Conservation (phyloP, 2,888 invertebrate genomes). For the Hetaerina titia region DNA sequence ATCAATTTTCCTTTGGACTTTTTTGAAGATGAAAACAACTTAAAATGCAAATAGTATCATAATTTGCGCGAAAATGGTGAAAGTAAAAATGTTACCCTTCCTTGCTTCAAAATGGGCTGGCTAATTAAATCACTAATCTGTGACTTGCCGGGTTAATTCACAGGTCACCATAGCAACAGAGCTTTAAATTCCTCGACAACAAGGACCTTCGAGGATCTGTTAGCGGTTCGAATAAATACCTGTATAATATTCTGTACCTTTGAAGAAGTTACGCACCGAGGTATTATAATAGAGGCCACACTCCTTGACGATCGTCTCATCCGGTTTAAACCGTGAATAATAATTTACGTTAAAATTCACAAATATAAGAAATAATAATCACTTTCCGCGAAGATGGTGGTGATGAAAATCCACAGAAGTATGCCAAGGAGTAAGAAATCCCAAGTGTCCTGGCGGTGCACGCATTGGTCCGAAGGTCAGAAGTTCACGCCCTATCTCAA, state of each 20-base stretch:
- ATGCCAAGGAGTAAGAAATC: not conserved
- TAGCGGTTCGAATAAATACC: not conserved
- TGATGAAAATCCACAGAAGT: not conserved
- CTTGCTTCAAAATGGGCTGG: too few species aligned
- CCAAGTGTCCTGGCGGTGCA: not conserved
- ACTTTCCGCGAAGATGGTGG: not conserved
- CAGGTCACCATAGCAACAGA: too few species aligned
- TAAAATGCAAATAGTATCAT: too few species aligned
- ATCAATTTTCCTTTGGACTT: too few species aligned
- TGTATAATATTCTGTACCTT: not conserved
- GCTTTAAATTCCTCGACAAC: not conserved
- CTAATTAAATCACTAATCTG: too few species aligned
- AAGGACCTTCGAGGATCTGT: not conserved
- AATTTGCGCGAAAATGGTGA: too few species aligned
- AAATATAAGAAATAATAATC: not conserved
- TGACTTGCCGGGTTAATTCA: not conserved
- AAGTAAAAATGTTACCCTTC: too few species aligned
- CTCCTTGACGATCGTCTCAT: not conserved
- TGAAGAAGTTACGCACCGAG: not conserved
- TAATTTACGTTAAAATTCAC: not conserved
- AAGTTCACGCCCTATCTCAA: not conserved
- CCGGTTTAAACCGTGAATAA: not conserved
- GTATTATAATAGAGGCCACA: not conserved
- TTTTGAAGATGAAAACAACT: too few species aligned
- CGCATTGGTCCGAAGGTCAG: not conserved